Percentiles rank a stretch among this genome's conserved stretches.
Conservation (phyloP, 2,888 invertebrate genomes). For the Serrognathus titanus region DNA sequence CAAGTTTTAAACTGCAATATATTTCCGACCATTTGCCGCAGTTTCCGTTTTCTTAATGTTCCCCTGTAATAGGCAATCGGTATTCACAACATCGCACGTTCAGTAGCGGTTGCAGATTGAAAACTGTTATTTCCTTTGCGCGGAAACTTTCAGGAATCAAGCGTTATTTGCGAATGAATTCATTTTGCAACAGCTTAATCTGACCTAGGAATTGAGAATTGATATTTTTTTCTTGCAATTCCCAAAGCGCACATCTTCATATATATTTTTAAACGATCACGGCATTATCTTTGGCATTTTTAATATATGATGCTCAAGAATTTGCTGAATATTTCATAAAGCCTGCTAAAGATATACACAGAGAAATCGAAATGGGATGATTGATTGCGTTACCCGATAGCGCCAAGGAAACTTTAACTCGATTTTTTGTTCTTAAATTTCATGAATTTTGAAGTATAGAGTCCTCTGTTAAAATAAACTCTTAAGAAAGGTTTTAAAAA, state of each 20-base stretch:
- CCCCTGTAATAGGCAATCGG: slow-evolving; percentile 21
- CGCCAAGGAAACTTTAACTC: too few relatives aligned
- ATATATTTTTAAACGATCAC: background rate
- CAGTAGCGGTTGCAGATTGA: background rate
- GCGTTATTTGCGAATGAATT: background rate
- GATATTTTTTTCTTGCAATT: background rate
- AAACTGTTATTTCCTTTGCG: background rate
- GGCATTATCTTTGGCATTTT: slow-evolving; percentile 1
- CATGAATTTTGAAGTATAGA: too few relatives aligned
- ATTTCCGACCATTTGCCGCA: slow-evolving; percentile 15
- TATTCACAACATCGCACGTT: slow-evolving; percentile 22
- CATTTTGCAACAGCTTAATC: background rate
- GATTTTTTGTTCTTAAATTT: too few relatives aligned
- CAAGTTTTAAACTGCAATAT: background rate
- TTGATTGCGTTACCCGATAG: background rate
- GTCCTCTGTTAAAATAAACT: too few relatives aligned
- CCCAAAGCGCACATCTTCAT: background rate
- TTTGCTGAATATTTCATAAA: background rate
- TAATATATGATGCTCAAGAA: background rate
- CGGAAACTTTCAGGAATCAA: background rate
- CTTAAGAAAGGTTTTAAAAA: too few relatives aligned
- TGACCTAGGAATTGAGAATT: too few relatives aligned
- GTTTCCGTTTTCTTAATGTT: slow-evolving; percentile 20
- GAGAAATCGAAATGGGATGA: background rate
- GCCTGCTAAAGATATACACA: background rate